phyloP scores from a whole-genome alignment of 2,113 vertebrate genomes.

The Felis catus region F.catus_Fca126_mat1.0 CM031413.1:52862001-52862500 shows the following conservation, averaged over 20 bases:
- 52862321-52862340: neutral
- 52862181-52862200: neutral
- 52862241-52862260: neutral
- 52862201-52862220: neutral
- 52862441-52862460: neutral
- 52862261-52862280: neutral
- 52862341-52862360: slow-evolving; percentile 17
- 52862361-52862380: neutral
- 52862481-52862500: neutral
- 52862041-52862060: neutral
- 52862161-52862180: neutral
- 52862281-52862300: neutral
- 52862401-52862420: neutral
- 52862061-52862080: neutral
- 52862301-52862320: slow-evolving; percentile 19
- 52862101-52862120: neutral
- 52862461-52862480: neutral
- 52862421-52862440: neutral
- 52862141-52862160: neutral
- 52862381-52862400: neutral
- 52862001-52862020: neutral
- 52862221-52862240: neutral
- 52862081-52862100: neutral
- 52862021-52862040: neutral
- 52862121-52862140: neutral